Base-by-base conservation (phyloP, 2,888 invertebrate genomes). In the Leptinotarsa juncta region DNA sequence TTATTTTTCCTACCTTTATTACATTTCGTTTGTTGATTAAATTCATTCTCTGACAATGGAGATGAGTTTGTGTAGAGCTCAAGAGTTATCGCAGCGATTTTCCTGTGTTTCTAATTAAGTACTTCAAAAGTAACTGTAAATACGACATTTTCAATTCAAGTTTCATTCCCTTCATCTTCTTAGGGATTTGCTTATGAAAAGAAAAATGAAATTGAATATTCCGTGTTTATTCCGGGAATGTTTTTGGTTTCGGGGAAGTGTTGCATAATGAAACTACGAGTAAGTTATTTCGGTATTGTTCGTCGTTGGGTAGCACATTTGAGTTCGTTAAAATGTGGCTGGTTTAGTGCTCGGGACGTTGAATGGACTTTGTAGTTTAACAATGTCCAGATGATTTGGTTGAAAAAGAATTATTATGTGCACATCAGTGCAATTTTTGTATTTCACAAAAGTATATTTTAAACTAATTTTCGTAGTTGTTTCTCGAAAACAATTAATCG, bases 91-190 rank as follows among this genome's bases (percentile, higher is more conserved):
- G 20, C 57, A 23, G 23, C 57, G 57, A 57, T 57, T 23, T 57
- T 57, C 23, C 57, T 15, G 23, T 23, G 57, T 16, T 57, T 57
- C 20, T 57, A 57, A 57, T 57, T 57, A 57, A 57, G 57, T 23
- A 57, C 57, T 57, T 57, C 57, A 57, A 57, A 32, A 57, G 57
- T 57, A 57, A 57, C 57, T 23, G 57, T 57, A 57, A 57, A 57
- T 57, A 57, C 57, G 20, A 57, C 20, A 16, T 51, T 51, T 51
- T 51, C 57, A 23, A 57, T 57, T 57, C 12, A 3, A 23, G 57
- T 57, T 57, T 57, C 57, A 23, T 23, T 42, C 20, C 23, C 57
- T 12, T 57, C 57, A 57, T 57, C 20, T 20, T 57, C 57, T 23
- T 57, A 15, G 14, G 57, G 20, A 57, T 57, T 57, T 23, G 57